Evolutionary conservation across 2,113 vertebrate genomes (phyloP), one percentile per base, ranked within the genome.

Genomic region (Paratilapia polleni): DNA sequence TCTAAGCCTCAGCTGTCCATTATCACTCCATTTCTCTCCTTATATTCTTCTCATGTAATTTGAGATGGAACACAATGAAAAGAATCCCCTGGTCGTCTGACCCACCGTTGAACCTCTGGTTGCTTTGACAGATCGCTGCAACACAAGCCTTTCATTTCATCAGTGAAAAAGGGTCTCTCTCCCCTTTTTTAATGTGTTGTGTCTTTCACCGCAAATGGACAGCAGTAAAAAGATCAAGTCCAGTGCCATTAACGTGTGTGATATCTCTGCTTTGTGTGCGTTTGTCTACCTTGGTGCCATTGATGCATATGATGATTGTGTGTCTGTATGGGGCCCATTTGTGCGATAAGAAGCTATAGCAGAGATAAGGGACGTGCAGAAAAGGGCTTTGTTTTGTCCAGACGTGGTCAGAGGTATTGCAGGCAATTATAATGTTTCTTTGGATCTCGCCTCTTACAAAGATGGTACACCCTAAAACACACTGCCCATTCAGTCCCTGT

Each of bases 31-130:
- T 86, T 83, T 61, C 60, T 74, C 86, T 81, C 31, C 80, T 85
- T 77, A 60, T 82, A 79, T 82, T 62, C 85, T 57, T 78, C 60
- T 89, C 61, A 58, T 81, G 88, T 93, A 87, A 94, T 91, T 88
- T 91, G 88, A 94, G 93, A 86, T 36, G 61, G 77, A 88, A 89
- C 73, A 62, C 43, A 36, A 66, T 59, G 77, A 84, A 82, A 87
- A 87, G 87, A n/a, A 88, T 81, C 86, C 84, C 85, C 84, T 19
- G 4, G 64, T 89, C 85, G 87, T 68, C 81, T 95, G 94, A 95
- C 94, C 94, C 76, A 84, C 57, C n/a, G 81, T 83, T 95, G 95
- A 95, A 95, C 94, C 92, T 94, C 91, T 84, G 80, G 84, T 60
- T 47, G 78, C 86, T 93, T 89, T 94, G 94, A 94, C 89, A 94